A percentile compares a stretch with the other conserved stretches of the same genome.
Conservation (phyloP, 2,113 vertebrate genomes). For the Amblyornis subalaris region DNA sequence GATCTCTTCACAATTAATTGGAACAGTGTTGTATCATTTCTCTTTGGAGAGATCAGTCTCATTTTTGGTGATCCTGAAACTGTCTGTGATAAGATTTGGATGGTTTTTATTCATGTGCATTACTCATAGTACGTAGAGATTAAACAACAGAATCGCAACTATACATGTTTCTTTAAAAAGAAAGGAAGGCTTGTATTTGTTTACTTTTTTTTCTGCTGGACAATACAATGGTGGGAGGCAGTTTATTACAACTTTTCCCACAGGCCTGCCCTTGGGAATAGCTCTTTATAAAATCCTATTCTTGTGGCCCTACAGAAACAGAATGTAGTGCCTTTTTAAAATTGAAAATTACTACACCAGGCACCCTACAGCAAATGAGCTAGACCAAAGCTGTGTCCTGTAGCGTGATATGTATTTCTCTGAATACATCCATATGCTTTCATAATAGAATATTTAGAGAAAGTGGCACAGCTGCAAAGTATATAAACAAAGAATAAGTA, state of each 20-base stretch:
- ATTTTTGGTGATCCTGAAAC: not conserved
- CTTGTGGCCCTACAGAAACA: conserved; percentile 51
- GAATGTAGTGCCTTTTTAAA: conserved; percentile 41
- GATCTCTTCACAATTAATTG: not conserved
- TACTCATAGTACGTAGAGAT: not conserved
- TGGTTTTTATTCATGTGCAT: not conserved
- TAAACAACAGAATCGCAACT: not conserved
- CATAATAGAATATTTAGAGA: not conserved
- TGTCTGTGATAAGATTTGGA: not conserved
- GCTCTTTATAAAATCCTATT: conserved; percentile 30
- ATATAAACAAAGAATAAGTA: not conserved
- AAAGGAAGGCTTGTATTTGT: conserved; percentile 58
- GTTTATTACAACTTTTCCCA: conserved; percentile 63
- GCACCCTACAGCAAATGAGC: not conserved
- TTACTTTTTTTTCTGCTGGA: conserved; percentile 52
- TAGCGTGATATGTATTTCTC: not conserved
- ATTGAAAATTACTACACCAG: conserved; percentile 16
- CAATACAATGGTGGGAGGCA: conserved; percentile 74
- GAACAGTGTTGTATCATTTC: not conserved
- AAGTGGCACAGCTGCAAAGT: not conserved
- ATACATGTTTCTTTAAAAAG: conserved; percentile 33
- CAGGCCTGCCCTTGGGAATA: conserved; percentile 58
- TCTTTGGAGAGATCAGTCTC: not conserved
- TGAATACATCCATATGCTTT: not conserved
- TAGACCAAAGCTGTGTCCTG: conserved; percentile 28